These are phyloP conservation scores for Xyrauchen texanus DNA, from an alignment of 2,113 vertebrate genomes.

Conservation along the genomic window DNA sequence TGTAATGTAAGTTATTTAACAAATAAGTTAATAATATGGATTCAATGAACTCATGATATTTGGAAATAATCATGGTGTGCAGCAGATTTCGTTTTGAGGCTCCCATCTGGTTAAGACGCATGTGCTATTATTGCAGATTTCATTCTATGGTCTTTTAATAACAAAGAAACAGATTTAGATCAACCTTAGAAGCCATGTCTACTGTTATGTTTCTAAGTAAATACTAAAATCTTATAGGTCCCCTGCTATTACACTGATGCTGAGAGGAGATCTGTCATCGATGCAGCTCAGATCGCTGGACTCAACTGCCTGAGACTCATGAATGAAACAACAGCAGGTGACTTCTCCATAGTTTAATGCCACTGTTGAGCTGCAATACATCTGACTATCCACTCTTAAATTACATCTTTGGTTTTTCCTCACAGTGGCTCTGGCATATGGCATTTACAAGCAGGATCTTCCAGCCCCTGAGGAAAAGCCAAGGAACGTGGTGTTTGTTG, in stretches of 20 bases:
- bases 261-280: conserved; percentile 92
- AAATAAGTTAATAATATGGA: too few species aligned
- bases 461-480: conserved; percentile 92
- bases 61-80: too few species aligned
- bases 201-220: too few species aligned
- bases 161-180: too few species aligned
- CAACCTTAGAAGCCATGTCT: too few species aligned
- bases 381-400: background rate
- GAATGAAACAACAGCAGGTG: conserved; percentile 97
- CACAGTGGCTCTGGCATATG: conserved; percentile 93
- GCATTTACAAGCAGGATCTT: conserved; percentile 98
- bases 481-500: conserved; percentile 95
- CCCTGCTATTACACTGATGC: conserved; percentile 94
- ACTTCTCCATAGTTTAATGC: background rate
- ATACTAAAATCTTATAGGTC: conserved; percentile 68
- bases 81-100: too few species aligned
- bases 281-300: conserved; percentile 96
- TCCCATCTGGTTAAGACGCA: too few species aligned
- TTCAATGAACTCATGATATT: too few species aligned
- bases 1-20: too few species aligned
- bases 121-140: too few species aligned
- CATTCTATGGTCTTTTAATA: too few species aligned
- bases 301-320: conserved; percentile 94
- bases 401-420: background rate
- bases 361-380: too few species aligned